phyloP scores from a whole-genome alignment of 2,888 invertebrate genomes.

The Chromoteleia sp. region DNA sequence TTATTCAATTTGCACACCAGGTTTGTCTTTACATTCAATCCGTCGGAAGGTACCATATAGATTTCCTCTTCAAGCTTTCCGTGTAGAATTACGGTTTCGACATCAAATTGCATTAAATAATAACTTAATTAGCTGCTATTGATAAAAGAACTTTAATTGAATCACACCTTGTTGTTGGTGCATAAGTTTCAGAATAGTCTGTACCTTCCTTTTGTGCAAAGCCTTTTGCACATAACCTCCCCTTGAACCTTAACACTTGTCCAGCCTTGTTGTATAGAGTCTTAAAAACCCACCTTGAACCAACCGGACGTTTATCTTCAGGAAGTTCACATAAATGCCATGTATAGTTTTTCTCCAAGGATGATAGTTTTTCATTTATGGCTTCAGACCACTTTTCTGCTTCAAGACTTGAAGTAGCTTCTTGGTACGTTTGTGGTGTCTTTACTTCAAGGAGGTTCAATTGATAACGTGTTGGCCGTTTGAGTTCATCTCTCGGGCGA shows the following conservation, averaged over 20 bases:
- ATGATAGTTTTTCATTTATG: conserved; percentile 35
- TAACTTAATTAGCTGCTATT: conserved; percentile 15
- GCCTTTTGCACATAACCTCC: conserved; percentile 44
- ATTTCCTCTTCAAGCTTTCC: conserved; percentile 6
- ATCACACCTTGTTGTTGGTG: conserved; percentile 39
- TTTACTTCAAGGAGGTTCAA: conserved; percentile 40
- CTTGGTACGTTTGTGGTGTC: conserved; percentile 55
- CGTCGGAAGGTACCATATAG: not conserved
- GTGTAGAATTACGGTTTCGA: not conserved
- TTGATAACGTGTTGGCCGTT: conserved; percentile 52
- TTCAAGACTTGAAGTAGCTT: conserved; percentile 61
- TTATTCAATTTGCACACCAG: conserved; percentile 32
- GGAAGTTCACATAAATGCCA: not conserved
- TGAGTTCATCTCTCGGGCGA: conserved; percentile 17
- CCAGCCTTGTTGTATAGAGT: not conserved
- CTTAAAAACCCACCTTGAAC: not conserved
- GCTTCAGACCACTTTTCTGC: conserved; percentile 48
- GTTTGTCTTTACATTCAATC: not conserved
- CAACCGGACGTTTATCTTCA: not conserved
- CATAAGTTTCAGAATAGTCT: conserved; percentile 29
- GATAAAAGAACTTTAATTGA: conserved; percentile 40
- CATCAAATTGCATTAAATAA: conserved; percentile 4
- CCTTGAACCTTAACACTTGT: conserved; percentile 30
- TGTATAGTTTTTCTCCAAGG: not conserved
- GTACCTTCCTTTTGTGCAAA: conserved; percentile 25